These are phyloP conservation scores for Thunnus albacares DNA, from an alignment of 2,797 vertebrate species.

Conservation along the genomic window DNA sequence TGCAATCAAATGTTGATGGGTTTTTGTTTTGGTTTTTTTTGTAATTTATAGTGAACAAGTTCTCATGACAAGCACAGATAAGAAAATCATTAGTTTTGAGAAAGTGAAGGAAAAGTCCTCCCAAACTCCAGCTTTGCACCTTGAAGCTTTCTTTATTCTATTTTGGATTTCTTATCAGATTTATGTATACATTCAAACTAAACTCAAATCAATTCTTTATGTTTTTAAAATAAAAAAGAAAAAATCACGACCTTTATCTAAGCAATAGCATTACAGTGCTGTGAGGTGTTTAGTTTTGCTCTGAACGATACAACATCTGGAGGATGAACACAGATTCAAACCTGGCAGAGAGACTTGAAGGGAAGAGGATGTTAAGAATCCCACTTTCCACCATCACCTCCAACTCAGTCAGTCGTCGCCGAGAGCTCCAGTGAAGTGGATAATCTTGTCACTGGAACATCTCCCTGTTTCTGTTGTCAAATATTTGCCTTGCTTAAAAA, in stretches of 20 bases:
- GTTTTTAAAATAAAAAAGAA: too few species aligned
- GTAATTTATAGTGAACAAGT: neutral
- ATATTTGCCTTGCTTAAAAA: constrained; percentile 42
- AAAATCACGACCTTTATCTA: neutral
- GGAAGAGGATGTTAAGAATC: constrained; percentile 47
- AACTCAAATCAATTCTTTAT: neutral
- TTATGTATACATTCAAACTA: too few species aligned
- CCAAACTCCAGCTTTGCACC: neutral
- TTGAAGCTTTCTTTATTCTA: neutral
- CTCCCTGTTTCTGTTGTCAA: constrained; percentile 49
- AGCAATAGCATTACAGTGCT: constrained; percentile 14
- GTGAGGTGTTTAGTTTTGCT: constrained; percentile 41
- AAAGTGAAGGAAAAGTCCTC: neutral
- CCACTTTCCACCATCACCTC: constrained; percentile 68
- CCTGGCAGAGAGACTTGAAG: constrained; percentile 31
- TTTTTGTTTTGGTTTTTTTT: too few species aligned
- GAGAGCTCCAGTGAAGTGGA: constrained; percentile 37
- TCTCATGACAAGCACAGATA: neutral
- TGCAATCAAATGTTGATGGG: too few species aligned
- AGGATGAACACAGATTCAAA: constrained; percentile 48
- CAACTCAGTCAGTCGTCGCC: constrained; percentile 53
- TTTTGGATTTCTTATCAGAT: neutral
- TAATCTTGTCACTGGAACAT: constrained; percentile 61
- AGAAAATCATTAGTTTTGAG: neutral
- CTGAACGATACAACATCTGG: constrained; percentile 58